These are phyloP conservation scores for Albula glossodonta DNA, from an alignment of 2,113 vertebrate genomes.

Conservation along the genomic window DNA sequence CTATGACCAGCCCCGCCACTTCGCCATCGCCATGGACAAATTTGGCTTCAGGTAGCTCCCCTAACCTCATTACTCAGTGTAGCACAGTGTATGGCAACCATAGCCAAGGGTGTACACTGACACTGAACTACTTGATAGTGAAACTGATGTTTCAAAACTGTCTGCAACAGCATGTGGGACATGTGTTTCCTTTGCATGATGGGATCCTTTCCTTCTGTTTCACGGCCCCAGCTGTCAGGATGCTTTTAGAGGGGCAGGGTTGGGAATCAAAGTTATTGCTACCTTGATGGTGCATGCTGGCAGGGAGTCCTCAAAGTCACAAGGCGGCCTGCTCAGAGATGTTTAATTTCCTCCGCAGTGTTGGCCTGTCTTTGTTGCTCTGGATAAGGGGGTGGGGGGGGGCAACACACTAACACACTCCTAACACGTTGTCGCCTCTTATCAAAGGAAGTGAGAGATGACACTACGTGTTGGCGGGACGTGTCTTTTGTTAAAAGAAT, in stretches of 20 bases:
- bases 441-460: not conserved
- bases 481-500: not conserved
- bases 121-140: too few relatives aligned
- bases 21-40: slow-evolving; percentile 94
- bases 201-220: not conserved
- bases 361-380: slow-evolving; percentile 8
- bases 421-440: not conserved
- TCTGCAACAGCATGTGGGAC: too few relatives aligned
- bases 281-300: not conserved
- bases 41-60: slow-evolving; percentile 73
- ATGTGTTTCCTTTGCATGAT: not conserved
- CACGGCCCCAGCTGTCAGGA: too few relatives aligned
- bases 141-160: too few relatives aligned
- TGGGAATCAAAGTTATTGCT: not conserved
- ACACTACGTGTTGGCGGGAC: not conserved
- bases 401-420: not conserved
- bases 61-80: not conserved
- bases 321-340: not conserved
- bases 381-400: not conserved
- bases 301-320: not conserved
- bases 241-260: not conserved
- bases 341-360: slow-evolving; percentile 21
- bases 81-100: too few relatives aligned
- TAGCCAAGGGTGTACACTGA: too few relatives aligned
- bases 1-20: slow-evolving; percentile 94